These are phyloP conservation scores for Neuroterus valhalla DNA, from an alignment of 1,140 invertebrate species.

Conservation along the genomic window DNA sequence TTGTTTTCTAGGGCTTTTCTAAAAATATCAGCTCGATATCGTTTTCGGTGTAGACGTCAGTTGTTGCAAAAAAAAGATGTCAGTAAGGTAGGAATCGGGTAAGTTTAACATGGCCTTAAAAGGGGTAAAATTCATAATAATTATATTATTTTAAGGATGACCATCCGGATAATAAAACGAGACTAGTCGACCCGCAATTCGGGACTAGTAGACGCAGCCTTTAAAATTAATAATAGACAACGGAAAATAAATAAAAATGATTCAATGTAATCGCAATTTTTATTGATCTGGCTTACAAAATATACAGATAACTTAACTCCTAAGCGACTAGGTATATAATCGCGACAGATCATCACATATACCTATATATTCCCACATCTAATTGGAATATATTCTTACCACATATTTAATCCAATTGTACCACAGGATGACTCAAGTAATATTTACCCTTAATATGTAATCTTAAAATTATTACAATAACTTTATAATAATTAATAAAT, in stretches of 20 bases:
- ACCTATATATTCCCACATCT: conserved; percentile 26
- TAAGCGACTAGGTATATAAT: conserved; percentile 60
- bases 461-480: conserved; percentile 27
- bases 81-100: too few species aligned
- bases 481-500: conserved; percentile 1
- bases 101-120: too few species aligned
- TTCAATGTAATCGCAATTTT: conserved; percentile 52
- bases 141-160: too few species aligned
- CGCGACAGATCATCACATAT: conserved; percentile 15
- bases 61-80: too few species aligned
- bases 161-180: too few species aligned
- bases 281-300: conserved; percentile 70
- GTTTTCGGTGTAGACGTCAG: too few species aligned
- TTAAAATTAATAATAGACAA: not conserved
- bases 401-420: not conserved
- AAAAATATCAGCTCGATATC: too few species aligned
- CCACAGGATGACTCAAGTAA: too few species aligned
- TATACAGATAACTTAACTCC: conserved; percentile 66
- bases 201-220: too few species aligned
- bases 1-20: too few species aligned
- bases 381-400: not conserved
- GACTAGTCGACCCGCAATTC: too few species aligned
- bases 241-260: conserved; percentile 26
- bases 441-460: not conserved
- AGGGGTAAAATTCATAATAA: too few species aligned